Percentiles rank a stretch among this genome's conserved stretches.
Conservation (phyloP, 2,113 vertebrate genomes). For the Channa argus region DNA sequence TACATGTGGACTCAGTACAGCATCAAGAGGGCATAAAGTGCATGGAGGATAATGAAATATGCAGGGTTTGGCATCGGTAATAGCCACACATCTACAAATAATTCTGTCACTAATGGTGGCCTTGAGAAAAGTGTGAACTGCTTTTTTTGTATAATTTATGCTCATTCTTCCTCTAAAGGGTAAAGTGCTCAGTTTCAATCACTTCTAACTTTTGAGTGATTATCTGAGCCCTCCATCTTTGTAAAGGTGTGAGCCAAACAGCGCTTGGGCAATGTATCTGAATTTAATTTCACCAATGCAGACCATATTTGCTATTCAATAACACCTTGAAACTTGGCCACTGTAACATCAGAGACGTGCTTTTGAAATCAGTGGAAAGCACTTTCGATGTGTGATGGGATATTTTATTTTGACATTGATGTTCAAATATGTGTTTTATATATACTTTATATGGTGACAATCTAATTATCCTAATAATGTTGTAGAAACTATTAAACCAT, state of each 20-base stretch:
- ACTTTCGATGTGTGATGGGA: not conserved
- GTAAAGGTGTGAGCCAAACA: constrained; percentile 7
- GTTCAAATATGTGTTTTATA: no score
- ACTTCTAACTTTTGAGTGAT: constrained; percentile 54
- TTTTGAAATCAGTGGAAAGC: not conserved
- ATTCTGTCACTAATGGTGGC: constrained; percentile 20
- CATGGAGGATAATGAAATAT: constrained; percentile 5
- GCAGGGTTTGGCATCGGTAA: constrained; percentile 16
- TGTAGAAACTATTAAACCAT: no score
- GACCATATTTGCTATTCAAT: not conserved
- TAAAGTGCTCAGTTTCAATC: constrained; percentile 61
- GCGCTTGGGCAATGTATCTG: not conserved
- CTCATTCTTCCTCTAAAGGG: constrained; percentile 59
- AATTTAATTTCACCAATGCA: not conserved
- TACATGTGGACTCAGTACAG: constrained; percentile 3
- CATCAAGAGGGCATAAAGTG: constrained; percentile 1
- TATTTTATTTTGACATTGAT: not conserved
- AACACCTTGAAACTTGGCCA: constrained; percentile 1
- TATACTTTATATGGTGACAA: no score
- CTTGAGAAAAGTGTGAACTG: not conserved
- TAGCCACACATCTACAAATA: constrained; percentile 33
- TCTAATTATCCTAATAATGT: no score
- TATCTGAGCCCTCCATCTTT: constrained; percentile 33
- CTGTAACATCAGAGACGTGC: not conserved
- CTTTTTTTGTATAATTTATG: constrained; percentile 16